Percentiles rank a stretch among this genome's conserved stretches.
Conservation (phyloP, 92 coral and sea anemone species). For the Blastomussa wellsi region DNA sequence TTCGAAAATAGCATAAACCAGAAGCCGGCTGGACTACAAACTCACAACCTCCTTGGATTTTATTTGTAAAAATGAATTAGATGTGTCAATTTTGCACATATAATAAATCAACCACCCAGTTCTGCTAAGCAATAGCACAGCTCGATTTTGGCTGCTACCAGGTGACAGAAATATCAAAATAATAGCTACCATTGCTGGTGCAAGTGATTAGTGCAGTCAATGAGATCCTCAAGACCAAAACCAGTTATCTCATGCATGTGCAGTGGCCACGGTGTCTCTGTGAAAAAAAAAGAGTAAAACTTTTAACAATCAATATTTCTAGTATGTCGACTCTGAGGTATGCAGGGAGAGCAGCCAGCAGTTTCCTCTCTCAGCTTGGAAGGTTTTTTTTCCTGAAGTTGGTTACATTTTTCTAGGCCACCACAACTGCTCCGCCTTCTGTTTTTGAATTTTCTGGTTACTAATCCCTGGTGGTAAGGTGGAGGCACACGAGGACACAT, state of each 20-base stretch:
- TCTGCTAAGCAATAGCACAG: too few relatives aligned
- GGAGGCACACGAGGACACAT: too few relatives aligned
- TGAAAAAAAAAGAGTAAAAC: neutral
- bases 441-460: neutral
- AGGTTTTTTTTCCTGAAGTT: too few relatives aligned
- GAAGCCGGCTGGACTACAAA: too few relatives aligned
- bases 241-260: slow-evolving; percentile 79
- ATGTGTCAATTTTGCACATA: too few relatives aligned
- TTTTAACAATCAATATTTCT: neutral
- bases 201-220: slow-evolving; percentile 68
- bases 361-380: neutral
- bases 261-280: slow-evolving; percentile 76
- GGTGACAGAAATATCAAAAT: neutral
- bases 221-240: slow-evolving; percentile 53
- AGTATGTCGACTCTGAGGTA: neutral
- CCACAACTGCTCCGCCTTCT: neutral
- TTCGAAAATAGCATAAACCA: too few relatives aligned
- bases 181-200: slow-evolving; percentile 79
- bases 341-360: too few relatives aligned
- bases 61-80: too few relatives aligned
- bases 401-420: too few relatives aligned
- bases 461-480: neutral
- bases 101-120: too few relatives aligned
- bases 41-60: too few relatives aligned
- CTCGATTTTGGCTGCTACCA: too few relatives aligned